Evolutionary conservation across 2,888 invertebrate genomes (phyloP).

Genomic region (Calephelis perditalis): DNA sequence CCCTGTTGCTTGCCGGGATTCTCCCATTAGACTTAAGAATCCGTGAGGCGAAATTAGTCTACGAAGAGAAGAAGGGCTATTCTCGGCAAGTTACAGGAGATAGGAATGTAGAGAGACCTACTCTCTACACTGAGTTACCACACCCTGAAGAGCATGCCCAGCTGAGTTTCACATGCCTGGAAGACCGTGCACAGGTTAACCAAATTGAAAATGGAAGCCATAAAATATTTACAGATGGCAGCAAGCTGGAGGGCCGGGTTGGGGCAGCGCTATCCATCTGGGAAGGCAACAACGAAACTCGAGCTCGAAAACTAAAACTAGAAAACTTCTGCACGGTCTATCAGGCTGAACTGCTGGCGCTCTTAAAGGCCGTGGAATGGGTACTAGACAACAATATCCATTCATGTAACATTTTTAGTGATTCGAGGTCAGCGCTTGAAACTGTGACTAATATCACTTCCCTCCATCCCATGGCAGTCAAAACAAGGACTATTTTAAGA

Average conservation of each 20-base stretch:
- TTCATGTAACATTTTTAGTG: neutral
- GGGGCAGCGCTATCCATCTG: slow-evolving; percentile 12
- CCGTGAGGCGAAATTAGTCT: too few species aligned
- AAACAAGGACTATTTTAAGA: neutral
- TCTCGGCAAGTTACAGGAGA: too few species aligned
- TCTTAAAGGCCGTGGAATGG: neutral
- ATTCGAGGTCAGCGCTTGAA: slow-evolving; percentile 16
- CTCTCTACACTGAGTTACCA: too few species aligned
- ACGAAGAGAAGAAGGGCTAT: too few species aligned
- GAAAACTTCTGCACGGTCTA: slow-evolving; percentile 16
- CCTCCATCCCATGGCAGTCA: slow-evolving; percentile 7
- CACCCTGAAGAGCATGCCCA: too few species aligned
- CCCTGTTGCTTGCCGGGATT: too few species aligned
- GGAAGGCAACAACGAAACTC: neutral
- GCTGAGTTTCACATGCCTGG: neutral
- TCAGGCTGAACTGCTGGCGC: slow-evolving; percentile 19
- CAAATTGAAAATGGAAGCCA: neutral
- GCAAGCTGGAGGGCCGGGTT: slow-evolving; percentile 17
- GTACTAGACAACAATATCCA: neutral
- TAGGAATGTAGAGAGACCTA: too few species aligned
- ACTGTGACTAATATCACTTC: neutral
- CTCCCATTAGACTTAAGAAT: too few species aligned
- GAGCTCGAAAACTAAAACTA: neutral
- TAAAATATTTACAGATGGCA: slow-evolving; percentile 14
- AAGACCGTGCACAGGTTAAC: neutral